These are phyloP conservation scores for Zapornia atra DNA, from an alignment of 2,113 vertebrate genomes.

Conservation along the genomic window DNA sequence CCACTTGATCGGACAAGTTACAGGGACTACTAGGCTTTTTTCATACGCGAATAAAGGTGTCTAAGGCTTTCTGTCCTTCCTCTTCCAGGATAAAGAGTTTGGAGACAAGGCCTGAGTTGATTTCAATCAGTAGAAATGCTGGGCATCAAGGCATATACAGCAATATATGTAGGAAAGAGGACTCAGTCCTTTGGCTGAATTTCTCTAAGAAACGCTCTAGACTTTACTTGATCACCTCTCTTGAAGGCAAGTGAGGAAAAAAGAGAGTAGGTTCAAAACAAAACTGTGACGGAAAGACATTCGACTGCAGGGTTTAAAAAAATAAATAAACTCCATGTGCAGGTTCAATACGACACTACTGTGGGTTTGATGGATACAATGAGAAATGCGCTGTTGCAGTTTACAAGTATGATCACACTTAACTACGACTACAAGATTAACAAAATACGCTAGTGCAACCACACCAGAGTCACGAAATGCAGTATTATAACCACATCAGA, in stretches of 20 bases:
- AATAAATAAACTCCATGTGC: no score
- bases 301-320: no score
- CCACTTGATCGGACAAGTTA: background rate
- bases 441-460: no score
- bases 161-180: background rate
- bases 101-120: background rate
- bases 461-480: no score
- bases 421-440: no score
- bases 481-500: no score
- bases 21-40: background rate
- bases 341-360: no score
- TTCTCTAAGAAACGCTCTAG: background rate
- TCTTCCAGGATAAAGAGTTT: slow-evolving; percentile 10
- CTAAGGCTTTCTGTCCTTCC: slow-evolving; percentile 7
- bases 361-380: no score
- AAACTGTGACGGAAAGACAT: background rate
- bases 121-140: background rate
- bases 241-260: slow-evolving; percentile 17
- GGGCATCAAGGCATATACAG: background rate
- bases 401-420: no score
- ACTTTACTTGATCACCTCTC: background rate
- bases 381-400: no score
- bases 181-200: background rate
- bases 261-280: background rate
- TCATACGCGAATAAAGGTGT: background rate